Evolutionary conservation across 2,888 invertebrate genomes (phyloP), one percentile per base, ranked within the genome.

Genomic region (Alsophila aescularia): DNA sequence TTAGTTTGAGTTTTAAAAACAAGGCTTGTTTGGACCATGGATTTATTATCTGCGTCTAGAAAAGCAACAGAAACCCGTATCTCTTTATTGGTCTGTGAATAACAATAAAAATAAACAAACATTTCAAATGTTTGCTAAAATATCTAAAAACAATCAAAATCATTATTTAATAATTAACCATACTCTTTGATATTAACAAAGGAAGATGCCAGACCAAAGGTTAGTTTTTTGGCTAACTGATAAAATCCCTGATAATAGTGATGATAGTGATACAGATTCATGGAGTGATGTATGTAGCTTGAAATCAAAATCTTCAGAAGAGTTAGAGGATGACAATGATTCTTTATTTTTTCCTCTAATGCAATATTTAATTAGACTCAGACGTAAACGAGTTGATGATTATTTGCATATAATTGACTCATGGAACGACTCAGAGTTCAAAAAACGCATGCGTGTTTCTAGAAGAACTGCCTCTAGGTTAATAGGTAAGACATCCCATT

Each of bases 321-420:
- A 52, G 12, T 27, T 35, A 7, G 67, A 73, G 14, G 64, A 71
- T 35, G 72, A 75, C 13, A 64, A 72, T 45, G 70, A 75, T 32
- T 71, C 34, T n/a, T 27, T 53, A 14, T 84, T 85, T 61, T 83
- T 85, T 60, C 83, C 85, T 12, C 45, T 84, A 3, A 84, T 85
- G 84, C 83, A 80, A 41, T 80, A 82, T 70, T 66, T 83, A 59
- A 69, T 82, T 50, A 72, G 81, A 58, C 60, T 76, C 32, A 68
- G 74, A 60, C 67, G 79, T 53, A 79, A 76, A 65, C 70, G 85
- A 50, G 77, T 83, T 6, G 83, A 85, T 58, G 85, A 85, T 58
- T 85, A 83, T 59, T 73, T 83, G 41, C 79, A 83, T 41, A 81
- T 82, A 29, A 74, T 85, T 12, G 84, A 85, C 39, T 83, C 85